These are phyloP conservation scores for Rotaria sp. DNA, from an alignment of 2,888 invertebrate genomes.

Conservation along the genomic window DNA sequence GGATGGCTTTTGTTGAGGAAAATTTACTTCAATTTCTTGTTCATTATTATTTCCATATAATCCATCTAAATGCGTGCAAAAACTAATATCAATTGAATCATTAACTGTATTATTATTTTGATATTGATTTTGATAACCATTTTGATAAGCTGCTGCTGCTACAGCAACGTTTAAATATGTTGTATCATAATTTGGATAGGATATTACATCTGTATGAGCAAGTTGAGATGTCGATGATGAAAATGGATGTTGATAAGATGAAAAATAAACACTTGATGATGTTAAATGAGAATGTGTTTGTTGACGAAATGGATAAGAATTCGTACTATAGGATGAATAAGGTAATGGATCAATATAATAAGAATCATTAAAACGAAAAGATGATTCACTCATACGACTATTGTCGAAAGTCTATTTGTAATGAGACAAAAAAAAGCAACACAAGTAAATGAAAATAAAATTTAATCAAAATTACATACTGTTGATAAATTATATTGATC, in stretches of 20 bases:
- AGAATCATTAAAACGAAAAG: neutral
- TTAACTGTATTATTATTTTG: neutral
- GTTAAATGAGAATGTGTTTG: neutral
- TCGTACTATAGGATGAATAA: neutral
- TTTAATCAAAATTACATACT: neutral
- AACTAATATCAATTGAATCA: neutral
- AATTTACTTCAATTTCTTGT: neutral
- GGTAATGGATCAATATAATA: neutral
- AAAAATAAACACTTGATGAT: neutral
- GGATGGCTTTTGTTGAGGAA: neutral
- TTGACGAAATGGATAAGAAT: neutral
- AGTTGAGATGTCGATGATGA: neutral
- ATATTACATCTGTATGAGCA: neutral
- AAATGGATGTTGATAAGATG: neutral
- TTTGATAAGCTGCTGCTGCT: neutral
- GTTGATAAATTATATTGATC: neutral
- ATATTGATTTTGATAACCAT: neutral
- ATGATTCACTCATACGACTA: neutral
- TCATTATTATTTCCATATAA: neutral
- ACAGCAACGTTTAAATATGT: neutral
- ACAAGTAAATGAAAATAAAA: neutral
- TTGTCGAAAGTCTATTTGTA: neutral
- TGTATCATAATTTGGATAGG: neutral
- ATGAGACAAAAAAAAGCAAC: neutral
- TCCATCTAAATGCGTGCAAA: neutral